Base-by-base conservation (phyloP, 92 coral and sea anemone genomes). In the Porites lobata region DNA sequence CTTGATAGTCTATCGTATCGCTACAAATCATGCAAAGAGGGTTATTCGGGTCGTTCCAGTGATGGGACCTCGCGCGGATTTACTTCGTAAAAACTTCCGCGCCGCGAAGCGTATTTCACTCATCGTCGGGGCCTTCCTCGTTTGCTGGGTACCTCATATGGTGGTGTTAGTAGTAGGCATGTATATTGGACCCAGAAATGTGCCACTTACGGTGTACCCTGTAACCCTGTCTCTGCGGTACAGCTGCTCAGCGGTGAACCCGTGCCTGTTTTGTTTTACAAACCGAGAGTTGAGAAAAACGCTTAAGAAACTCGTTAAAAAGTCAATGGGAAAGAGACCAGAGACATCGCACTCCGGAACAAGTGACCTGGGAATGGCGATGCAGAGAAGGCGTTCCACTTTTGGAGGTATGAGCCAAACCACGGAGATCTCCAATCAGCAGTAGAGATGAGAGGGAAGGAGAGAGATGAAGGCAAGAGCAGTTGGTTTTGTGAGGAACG, bases 141-240 rank as follows among this genome's bases (percentile, higher is more conserved):
- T 90, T 8, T 94, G 98, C 58, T 94, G 98, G 98, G 56, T 94
- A 0, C 98, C 98, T 2, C 98, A 94, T 1, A 92, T 94, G 92
- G 81, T 81, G 14, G 92, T 91, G 18, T 66, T 94, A 13, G 69
- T 94, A 4, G 58, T 82, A 6, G 90, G 91, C 14, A 69, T 94
- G 24, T 57, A 51, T 1, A 88, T 90, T 57, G 98, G 98, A 3
- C 76, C 65, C 69, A 65, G 78, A 14, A 72, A 67, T 4, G 83
- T 94, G 6, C 98, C 98, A 8, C 66, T 73, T 14, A 80, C 70
- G 0, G 92, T 92, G 38, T 92, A 83, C 79, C 89, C 93, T 4
- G 75, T 94, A 19, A 94, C 98, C 3, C 80, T 94, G 69, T 89
- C 98, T 5, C 62, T 94, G 4, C 94, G 92, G 75, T 94, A 94